phyloP scores from a whole-genome alignment of 1,140 invertebrate genomes.

The Yoshiicerus persimilis region DNA sequence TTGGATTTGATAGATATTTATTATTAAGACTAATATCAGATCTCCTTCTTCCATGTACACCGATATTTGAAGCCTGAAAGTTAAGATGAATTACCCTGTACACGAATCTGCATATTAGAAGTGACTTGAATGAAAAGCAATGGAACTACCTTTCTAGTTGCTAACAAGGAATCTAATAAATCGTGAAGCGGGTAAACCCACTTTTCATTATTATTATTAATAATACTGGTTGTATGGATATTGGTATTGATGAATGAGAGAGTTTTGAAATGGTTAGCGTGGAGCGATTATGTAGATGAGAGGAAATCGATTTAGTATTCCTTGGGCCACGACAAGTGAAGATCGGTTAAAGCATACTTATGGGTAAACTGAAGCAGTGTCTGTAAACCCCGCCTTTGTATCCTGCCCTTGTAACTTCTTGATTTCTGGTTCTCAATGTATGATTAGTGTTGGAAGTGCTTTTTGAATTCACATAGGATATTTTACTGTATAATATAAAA shows the following conservation, averaged over 20 bases:
- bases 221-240: slow-evolving; percentile 18
- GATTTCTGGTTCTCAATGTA: not conserved
- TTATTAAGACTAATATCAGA: too few relatives aligned
- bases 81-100: too few relatives aligned
- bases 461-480: not conserved
- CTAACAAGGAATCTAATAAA: slow-evolving; percentile 20
- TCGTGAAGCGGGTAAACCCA: slow-evolving; percentile 15
- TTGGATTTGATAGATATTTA: too few relatives aligned
- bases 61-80: too few relatives aligned
- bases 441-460: not conserved
- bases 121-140: not conserved
- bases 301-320: not conserved
- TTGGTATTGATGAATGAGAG: slow-evolving; percentile 9
- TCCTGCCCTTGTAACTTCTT: not conserved
- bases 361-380: not conserved
- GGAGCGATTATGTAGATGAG: too few relatives aligned
- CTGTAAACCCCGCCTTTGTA: not conserved
- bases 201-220: slow-evolving; percentile 33
- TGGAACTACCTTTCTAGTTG: not conserved
- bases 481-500: not conserved
- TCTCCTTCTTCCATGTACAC: too few relatives aligned
- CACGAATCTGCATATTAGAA: not conserved
- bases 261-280: not conserved
- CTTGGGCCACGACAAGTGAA: not conserved
- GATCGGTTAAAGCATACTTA: not conserved